phyloP scores from a whole-genome alignment of 2,888 invertebrate genomes.

The Galerucella calmariensis region DNA sequence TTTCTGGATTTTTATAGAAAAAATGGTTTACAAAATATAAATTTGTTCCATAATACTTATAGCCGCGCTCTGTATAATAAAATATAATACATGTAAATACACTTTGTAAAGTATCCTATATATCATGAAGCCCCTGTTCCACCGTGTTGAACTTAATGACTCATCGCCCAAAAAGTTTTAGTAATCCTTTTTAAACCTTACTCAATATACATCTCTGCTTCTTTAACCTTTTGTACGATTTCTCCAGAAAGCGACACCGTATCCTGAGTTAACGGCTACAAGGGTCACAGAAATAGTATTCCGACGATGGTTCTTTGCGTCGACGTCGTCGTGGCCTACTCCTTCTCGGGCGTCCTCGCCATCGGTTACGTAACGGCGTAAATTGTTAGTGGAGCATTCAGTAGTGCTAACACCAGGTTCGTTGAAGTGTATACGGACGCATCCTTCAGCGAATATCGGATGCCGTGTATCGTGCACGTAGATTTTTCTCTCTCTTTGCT shows the following conservation, averaged over 20 bases:
- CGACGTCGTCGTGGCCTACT: slow-evolving; percentile 27
- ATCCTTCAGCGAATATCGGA: slow-evolving; percentile 21
- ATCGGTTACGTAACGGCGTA: slow-evolving; percentile 25
- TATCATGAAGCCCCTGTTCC: too few species aligned
- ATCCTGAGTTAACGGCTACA: neutral
- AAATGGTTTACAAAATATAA: too few species aligned
- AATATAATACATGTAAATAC: too few species aligned
- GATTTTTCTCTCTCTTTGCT: neutral
- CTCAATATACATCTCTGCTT: neutral
- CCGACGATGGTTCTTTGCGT: slow-evolving; percentile 20
- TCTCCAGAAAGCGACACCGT: slow-evolving; percentile 1
- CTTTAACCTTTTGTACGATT: neutral
- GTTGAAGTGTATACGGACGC: slow-evolving; percentile 14
- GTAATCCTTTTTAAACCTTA: neutral
- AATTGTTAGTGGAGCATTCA: slow-evolving; percentile 20
- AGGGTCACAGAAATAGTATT: slow-evolving; percentile 1
- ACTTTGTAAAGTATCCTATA: too few species aligned
- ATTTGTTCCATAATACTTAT: too few species aligned
- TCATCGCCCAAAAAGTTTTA: neutral
- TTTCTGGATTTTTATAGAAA: too few species aligned
- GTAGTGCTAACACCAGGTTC: slow-evolving; percentile 16
- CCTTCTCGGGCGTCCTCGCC: slow-evolving; percentile 20
- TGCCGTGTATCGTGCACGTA: slow-evolving; percentile 3
- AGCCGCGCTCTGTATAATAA: too few species aligned
- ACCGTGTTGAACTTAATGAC: neutral